Evolutionary conservation across 2,797 vertebrate genomes (phyloP), one percentile per base, ranked within the genome.

Genomic region (Percopsis omiscomaycus): DNA sequence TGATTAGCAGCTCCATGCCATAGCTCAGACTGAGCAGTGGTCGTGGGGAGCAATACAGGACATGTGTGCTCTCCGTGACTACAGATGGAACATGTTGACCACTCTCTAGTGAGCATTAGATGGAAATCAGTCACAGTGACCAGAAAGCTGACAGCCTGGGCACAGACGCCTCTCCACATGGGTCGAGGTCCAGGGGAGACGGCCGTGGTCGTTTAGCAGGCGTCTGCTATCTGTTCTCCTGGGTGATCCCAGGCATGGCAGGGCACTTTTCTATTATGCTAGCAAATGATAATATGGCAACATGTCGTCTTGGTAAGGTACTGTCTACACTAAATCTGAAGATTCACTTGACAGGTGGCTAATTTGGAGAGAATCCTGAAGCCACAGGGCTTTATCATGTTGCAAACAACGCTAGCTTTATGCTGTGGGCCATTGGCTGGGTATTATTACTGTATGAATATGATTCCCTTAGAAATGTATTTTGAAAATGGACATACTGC

Each of bases 81-180:
- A 54, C 72, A 75, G 73, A 78, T 69, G 69, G 74, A 84, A 67
- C 22, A 0, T 42, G 22, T 72, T 79, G 69, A 60, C 49, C 27
- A 32, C 66, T 75, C 73, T 77, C 66, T 60, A 79, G 9, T 61
- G 75, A 79, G 66, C 66, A 55, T 64, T 75, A 69, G 68, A 81
- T 60, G 47, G 57, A 80, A 77, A 78, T 77, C 81, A 46, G 65
- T 68, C 79, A 68, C 75, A 74, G 72, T 27, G 72, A 59, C 84
- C 70, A 74, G 70, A 72, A 81, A 85, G 81, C 80, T 83, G 88
- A 82, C 84, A 84, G 82, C 81, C 73, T 84, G 90, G 90, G 89
- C 87, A 75, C 15, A 8, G 61, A 48, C 61, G 5, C 22, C 59
- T 16, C 28, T 45, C 22, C 58, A 22, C 22, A 22, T 22, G 22